Conservation (phyloP, 2,113 vertebrate genomes). For the Archilochus colubris region DNA sequence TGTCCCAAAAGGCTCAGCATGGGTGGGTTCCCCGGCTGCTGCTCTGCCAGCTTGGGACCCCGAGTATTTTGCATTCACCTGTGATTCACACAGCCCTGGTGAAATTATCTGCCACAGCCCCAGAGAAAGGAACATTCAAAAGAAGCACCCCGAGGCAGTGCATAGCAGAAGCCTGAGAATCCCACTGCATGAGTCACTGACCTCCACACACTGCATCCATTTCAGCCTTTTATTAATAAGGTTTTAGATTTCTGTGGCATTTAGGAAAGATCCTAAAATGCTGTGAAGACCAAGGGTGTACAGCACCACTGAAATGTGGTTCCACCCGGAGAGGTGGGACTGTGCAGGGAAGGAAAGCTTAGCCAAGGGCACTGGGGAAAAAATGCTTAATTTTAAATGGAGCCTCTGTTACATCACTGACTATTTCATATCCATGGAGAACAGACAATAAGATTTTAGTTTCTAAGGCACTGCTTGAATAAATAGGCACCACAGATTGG, state of each 20-base stretch:
- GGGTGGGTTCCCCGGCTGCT: neutral
- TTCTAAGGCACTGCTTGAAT: neutral
- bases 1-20: neutral
- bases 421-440: neutral
- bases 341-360: neutral
- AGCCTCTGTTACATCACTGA: neutral
- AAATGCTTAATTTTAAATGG: neutral
- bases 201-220: constrained; percentile 42
- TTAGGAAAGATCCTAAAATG: constrained; percentile 30
- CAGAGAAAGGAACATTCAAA: constrained; percentile 52
- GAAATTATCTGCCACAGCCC: constrained; percentile 50
- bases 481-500: neutral
- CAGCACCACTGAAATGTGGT: neutral
- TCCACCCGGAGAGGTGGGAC: neutral
- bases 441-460: neutral
- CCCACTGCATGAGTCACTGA: constrained; percentile 60
- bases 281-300: neutral
- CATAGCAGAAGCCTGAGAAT: constrained; percentile 52
- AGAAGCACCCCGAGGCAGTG: constrained; percentile 4
- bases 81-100: constrained; percentile 19
- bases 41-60: neutral
- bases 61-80: constrained; percentile 47
- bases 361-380: neutral
- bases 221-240: constrained; percentile 57
- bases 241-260: constrained; percentile 42